Evolutionary conservation across 2,797 vertebrate genomes (phyloP), one percentile per base, ranked within the genome.

Genomic region (Gymnothorax reevesii): DNA sequence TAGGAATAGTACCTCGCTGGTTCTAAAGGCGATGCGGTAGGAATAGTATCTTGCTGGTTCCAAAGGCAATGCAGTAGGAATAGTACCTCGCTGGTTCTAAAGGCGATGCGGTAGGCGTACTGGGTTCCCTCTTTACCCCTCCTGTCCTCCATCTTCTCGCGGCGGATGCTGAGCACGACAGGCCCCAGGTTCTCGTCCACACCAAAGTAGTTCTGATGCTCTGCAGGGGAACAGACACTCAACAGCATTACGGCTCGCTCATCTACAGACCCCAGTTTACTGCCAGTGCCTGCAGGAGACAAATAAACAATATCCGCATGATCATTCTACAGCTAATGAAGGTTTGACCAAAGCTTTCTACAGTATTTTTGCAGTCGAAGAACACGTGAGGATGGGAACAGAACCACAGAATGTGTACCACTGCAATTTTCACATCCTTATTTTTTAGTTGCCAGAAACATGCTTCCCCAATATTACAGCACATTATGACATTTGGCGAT

Each of bases 181-280:
- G 98, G 98, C 80, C 98, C 98, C 85, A 99, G 96, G 93, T 97
- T 96, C 88, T 99, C 98, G 90, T 99, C 98, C 55, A 97, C 96
- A 42, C 98, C 98, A 57, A 99, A 99, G 92, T 99, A 99, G 95
- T 99, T 99, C 90, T 99, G 98, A 93, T 99, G 98, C 59, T 99
- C 98, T 98, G 94, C 85, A 87, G 82, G 57, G 82, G 20, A 86
- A 86, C n/a, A 8, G 52, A 12, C 59, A 62, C 22, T 89, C 90
- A 75, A 88, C 73, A 89, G 3, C 83, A 59, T 9, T 13, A 12
- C n/a, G 59, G 9, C 59, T 17, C 17, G 17, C 17, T 17, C 62
- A 64, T 13, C 17, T 64, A 64, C 17, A 5, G 15, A 64, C 13
- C 22, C 62, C 17, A 22, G 9, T 15, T 17, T 42, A 42, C 33